Conservation (phyloP, 2,113 vertebrate species). For the Alligator mississippiensis region DNA sequence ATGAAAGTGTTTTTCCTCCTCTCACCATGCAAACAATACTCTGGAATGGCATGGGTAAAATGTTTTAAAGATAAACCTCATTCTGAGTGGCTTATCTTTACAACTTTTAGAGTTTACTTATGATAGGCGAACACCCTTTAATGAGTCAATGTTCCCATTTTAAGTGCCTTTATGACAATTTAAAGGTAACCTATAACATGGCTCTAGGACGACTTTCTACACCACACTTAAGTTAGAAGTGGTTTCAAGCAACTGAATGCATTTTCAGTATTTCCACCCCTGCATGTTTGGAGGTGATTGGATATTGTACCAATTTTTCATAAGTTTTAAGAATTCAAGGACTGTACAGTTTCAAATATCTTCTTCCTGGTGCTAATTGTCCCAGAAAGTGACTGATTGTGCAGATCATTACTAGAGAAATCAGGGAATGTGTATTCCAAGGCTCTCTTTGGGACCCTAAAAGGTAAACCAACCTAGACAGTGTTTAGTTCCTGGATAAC, state of each 20-base stretch:
- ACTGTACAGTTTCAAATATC: neutral
- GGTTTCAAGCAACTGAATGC: neutral
- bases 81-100: too few relatives aligned
- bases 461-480: neutral
- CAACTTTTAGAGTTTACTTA: too few relatives aligned
- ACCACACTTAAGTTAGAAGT: neutral
- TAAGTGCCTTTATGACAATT: too few relatives aligned
- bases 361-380: neutral
- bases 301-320: neutral
- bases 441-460: rapidly evolving
- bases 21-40: too few relatives aligned
- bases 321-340: neutral
- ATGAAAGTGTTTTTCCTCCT: too few relatives aligned
- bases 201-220: neutral
- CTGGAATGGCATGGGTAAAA: too few relatives aligned
- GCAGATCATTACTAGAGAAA: neutral
- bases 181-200: neutral
- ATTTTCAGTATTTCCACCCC: neutral
- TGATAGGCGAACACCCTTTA: too few relatives aligned
- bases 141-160: too few relatives aligned
- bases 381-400: neutral
- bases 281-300: neutral
- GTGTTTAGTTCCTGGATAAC: neutral
- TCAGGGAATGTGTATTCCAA: rapidly evolving
- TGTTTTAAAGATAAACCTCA: too few relatives aligned